Evolutionary conservation across 2,797 vertebrate genomes (phyloP), one percentile per base, ranked within the genome.

Genomic region (Enteromius thamalakanensis): DNA sequence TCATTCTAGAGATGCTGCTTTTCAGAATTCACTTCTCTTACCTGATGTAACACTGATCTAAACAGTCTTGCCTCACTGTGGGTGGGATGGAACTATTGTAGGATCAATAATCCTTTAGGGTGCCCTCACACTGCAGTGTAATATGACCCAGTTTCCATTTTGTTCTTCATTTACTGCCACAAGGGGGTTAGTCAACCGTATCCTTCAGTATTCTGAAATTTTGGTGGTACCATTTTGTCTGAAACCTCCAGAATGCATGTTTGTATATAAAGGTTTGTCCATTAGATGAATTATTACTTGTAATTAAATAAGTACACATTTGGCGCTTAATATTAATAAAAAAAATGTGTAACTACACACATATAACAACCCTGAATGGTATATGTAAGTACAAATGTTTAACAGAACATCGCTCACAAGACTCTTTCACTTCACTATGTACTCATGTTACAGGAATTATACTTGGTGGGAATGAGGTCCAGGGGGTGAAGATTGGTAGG

Each of bases 101-200:
- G 23, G 47, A 72, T 84, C 81, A 79, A 55, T 79, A 79, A 82
- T 84, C 62, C 15, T 84, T 86, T 86, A 53, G 3, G 6, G 29
- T 75, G 14, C 21, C 32, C 32, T 82, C 17, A 26, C 7, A 64
- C 6, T 49, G 55, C 58, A 37, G 21, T 1, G 0, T 34, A 58
- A 62, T 6, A 32, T 49, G 69, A 74, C 55, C 55, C 55, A 74
- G 40, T 81, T 71, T 58, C 17, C 5, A 29, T 62, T 47, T n/a
- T 81, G 12, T 37, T 49, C 19, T n/a, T 81, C 9, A 4, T 47
- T 53, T 62, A 10, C 6, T 72, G 19, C 8, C 53, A n/a, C 40
- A 71, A 55, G 7, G 10, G 15, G 29, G 10, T 19, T 51, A 49
- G 49, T 53, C 47, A 53, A 21, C 19, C 32, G 3, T 34, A n/a